Evolutionary conservation across 2,113 vertebrate species (phyloP).

Genomic region (Charina bottae): DNA sequence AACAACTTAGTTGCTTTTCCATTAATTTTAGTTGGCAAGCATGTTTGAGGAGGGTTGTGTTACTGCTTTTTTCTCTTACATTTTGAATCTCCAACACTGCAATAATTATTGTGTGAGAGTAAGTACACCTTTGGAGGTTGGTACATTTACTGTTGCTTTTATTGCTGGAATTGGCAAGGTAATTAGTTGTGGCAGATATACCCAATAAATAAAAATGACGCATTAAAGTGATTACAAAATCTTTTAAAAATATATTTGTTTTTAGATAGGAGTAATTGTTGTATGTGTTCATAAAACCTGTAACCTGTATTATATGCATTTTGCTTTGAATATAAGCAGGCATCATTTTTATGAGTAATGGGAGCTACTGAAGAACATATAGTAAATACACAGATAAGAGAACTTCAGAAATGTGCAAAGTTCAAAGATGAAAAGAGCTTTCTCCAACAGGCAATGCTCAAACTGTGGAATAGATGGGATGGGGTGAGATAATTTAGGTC

Average conservation of each 20-base stretch:
- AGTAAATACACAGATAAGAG: not conserved
- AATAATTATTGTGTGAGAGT: constrained; percentile 5
- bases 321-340: not conserved
- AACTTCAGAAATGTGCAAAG: not conserved
- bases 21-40: not conserved
- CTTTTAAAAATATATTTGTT: constrained; percentile 14
- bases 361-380: not conserved
- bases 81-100: not conserved
- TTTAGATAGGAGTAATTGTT: not conserved
- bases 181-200: not conserved
- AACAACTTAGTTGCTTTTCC: not conserved
- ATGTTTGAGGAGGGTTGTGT: not conserved
- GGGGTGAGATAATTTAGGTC: not conserved
- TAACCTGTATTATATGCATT: not conserved
- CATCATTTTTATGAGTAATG: not conserved
- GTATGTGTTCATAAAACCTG: not conserved
- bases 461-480: not conserved
- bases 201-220: constrained; percentile 2
- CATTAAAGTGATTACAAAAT: not conserved
- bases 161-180: not conserved
- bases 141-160: not conserved
- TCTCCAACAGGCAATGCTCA: not conserved
- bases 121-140: not conserved
- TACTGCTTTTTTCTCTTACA: not conserved
- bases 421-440: too few relatives aligned